Percentiles rank a stretch among this genome's conserved stretches.
phyloP scores from a whole-genome alignment of 2,113 vertebrate genomes.

The Sturnus vulgaris region DNA sequence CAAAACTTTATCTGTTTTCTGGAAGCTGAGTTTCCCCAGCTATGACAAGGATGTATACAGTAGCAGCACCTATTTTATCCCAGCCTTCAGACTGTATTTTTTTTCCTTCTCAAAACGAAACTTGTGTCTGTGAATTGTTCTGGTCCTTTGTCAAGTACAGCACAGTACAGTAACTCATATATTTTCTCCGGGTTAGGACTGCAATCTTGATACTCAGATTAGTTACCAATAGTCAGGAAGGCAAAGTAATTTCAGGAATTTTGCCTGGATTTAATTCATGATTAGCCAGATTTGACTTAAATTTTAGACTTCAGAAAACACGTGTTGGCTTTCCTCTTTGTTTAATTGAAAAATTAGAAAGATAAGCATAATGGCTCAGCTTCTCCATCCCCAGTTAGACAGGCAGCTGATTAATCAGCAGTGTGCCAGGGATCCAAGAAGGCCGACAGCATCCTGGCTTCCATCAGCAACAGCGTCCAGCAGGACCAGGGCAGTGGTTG shows the following conservation, averaged over 20 bases:
- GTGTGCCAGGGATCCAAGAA: not conserved
- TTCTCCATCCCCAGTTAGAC: not conserved
- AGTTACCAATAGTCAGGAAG: not conserved
- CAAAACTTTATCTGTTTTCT: not conserved
- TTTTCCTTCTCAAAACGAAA: not conserved
- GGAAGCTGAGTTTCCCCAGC: not conserved
- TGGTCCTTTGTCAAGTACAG: not conserved
- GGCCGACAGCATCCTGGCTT: not conserved
- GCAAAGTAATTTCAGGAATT: not conserved
- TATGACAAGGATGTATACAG: not conserved
- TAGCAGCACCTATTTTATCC: not conserved
- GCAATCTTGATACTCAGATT: not conserved
- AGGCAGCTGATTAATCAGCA: not conserved
- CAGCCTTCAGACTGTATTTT: not conserved
- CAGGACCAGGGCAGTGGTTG: rapidly evolving
- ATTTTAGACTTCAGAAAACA: not conserved
- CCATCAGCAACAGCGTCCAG: not conserved
- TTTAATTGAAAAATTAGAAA: not conserved
- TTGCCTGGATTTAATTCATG: not conserved
- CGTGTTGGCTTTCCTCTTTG: not conserved
- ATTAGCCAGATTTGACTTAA: not conserved
- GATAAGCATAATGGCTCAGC: not conserved
- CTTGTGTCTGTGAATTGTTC: not conserved
- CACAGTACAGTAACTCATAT: not conserved
- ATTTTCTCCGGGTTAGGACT: not conserved